These are phyloP conservation scores for Molorchus minor DNA, from an alignment of 2,888 invertebrate species.

Conservation along the genomic window DNA sequence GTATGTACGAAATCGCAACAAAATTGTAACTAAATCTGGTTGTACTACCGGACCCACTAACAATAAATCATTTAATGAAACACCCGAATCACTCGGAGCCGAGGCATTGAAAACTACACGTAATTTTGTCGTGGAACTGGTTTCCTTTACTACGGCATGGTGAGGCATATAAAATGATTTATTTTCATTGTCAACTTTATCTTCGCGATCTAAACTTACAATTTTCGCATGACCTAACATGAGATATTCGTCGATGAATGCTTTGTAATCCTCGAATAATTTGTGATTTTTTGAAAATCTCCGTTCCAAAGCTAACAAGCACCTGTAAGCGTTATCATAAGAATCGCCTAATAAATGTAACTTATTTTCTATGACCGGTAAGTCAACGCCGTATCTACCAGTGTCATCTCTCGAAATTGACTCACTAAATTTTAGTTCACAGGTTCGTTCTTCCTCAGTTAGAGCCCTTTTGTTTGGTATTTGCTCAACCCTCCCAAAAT, in stretches of 20 bases:
- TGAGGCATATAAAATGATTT: constrained; percentile 2
- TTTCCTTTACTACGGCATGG: constrained; percentile 23
- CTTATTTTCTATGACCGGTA: too few species aligned
- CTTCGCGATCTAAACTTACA: too few species aligned
- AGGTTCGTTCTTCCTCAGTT: not conserved
- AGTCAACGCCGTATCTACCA: too few species aligned
- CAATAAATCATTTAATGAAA: constrained; percentile 36
- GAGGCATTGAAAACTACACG: constrained; percentile 35
- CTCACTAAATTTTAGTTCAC: not conserved
- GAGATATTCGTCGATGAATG: too few species aligned
- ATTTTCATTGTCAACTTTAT: not conserved
- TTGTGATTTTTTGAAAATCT: too few species aligned
- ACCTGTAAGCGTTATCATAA: too few species aligned
- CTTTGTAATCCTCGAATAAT: too few species aligned
- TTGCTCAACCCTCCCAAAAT: not conserved
- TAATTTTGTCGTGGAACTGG: constrained; percentile 24
- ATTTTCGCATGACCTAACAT: too few species aligned
- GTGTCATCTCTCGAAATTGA: not conserved
- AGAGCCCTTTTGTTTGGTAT: not conserved
- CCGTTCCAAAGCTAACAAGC: too few species aligned
- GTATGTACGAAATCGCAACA: constrained; percentile 27
- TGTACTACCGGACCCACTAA: constrained; percentile 31
- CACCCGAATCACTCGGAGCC: constrained; percentile 18
- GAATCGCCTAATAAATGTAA: too few species aligned
- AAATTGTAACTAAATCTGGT: constrained; percentile 28